Evolutionary conservation across 2,113 vertebrate genomes (phyloP).

Genomic region (Microtus ochrogaster): DNA sequence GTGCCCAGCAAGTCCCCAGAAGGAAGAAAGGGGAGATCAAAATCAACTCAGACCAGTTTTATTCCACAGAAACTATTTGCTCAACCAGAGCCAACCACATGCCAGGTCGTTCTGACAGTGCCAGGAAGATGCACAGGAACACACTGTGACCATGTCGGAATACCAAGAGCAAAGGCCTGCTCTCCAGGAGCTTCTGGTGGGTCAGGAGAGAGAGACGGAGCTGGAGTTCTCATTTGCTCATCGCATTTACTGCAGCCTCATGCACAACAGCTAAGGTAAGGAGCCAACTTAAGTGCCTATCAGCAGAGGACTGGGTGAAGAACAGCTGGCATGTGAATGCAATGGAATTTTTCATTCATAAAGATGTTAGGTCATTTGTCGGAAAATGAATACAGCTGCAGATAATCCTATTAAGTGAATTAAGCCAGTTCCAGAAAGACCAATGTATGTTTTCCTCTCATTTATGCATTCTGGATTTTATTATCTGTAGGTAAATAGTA

Average conservation of each 20-base stretch:
- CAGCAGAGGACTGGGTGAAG: background rate
- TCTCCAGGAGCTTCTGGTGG: background rate
- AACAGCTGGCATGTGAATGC: background rate
- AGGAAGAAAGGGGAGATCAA: background rate
- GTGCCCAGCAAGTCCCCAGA: background rate
- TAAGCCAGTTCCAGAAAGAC: background rate
- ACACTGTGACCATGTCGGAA: too few species aligned
- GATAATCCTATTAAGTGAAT: background rate
- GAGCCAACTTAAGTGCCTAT: background rate
- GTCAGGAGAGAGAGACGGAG: background rate
- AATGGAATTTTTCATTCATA: background rate
- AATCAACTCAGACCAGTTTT: background rate
- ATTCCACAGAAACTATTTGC: background rate
- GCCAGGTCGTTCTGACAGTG: background rate
- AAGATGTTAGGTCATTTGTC: background rate
- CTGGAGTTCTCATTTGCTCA: too few species aligned
- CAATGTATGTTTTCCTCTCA: background rate
- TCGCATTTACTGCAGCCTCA: background rate
- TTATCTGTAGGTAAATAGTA: background rate
- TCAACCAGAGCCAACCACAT: fast-evolving
- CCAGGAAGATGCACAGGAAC: background rate
- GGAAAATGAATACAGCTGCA: background rate
- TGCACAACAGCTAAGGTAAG: background rate
- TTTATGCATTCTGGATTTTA: background rate
- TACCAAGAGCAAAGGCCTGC: background rate